These are phyloP conservation scores for Salvelinus sp. DNA, from an alignment of 2,113 vertebrate genomes.

Conservation along the genomic window DNA sequence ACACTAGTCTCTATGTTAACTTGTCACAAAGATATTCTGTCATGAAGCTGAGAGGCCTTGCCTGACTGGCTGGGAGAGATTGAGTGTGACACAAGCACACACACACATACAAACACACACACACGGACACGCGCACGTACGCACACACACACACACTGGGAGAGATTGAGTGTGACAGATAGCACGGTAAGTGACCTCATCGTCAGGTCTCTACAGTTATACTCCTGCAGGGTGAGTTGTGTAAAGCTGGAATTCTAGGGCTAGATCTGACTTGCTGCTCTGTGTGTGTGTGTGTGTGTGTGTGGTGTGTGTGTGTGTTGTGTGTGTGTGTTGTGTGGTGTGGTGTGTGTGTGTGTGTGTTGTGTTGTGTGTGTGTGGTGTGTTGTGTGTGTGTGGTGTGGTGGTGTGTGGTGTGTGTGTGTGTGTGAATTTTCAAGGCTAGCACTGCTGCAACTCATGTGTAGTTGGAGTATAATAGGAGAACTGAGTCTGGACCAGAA, in stretches of 20 bases:
- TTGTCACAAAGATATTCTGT: neutral
- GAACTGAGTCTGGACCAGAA: constrained; percentile 24
- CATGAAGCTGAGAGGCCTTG: neutral
- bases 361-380: no score
- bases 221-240: neutral
- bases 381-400: no score
- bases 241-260: constrained; percentile 2
- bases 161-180: constrained; percentile 2
- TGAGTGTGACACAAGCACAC: neutral
- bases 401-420: no score
- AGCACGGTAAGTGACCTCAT: neutral
- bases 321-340: no score
- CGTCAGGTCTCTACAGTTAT: neutral
- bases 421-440: no score
- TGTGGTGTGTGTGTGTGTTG: no score
- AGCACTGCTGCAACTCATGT: no score
- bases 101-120: no score
- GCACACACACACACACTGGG: neutral
- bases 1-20: neutral
- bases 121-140: no score
- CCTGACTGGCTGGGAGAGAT: neutral
- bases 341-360: neutral
- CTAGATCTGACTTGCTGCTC: no score
- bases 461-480: constrained; percentile 27
- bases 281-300: no score